Percentiles rank a stretch among this genome's conserved stretches.
Evolutionary conservation across 2,888 invertebrate species (phyloP).

Genomic region (Ypsolopha sequella): DNA sequence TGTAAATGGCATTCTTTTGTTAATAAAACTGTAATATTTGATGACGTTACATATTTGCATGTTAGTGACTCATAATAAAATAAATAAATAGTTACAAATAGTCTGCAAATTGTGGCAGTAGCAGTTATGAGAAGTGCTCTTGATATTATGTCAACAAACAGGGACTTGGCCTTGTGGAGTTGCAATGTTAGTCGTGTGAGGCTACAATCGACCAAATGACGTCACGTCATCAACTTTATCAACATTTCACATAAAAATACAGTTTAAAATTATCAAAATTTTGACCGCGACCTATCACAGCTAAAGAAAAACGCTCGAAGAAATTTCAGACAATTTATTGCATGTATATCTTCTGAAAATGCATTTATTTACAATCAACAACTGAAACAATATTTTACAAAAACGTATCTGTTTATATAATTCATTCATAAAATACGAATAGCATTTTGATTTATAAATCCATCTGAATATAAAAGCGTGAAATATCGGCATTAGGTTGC

Average conservation of each 20-base stretch:
- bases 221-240: constrained; percentile 68
- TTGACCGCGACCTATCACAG: constrained; percentile 26
- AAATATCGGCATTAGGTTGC: constrained; percentile 45
- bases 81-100: constrained; percentile 68
- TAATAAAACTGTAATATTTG: constrained; percentile 33
- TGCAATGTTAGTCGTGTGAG: constrained; percentile 67
- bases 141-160: constrained; percentile 59
- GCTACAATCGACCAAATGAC: constrained; percentile 54
- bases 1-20: constrained; percentile 53
- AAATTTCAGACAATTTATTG: constrained; percentile 68
- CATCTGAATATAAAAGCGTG: constrained; percentile 49
- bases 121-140: constrained; percentile 67
- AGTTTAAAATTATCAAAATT: not conserved
- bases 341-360: constrained; percentile 64
- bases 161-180: constrained; percentile 72
- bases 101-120: constrained; percentile 63
- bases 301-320: constrained; percentile 44
- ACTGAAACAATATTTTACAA: constrained; percentile 60
- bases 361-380: constrained; percentile 68
- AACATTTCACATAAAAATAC: constrained; percentile 1
- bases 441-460: constrained; percentile 48
- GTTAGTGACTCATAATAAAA: constrained; percentile 70
- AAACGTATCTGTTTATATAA: constrained; percentile 34
- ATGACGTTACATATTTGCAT: constrained; percentile 69
- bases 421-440: constrained; percentile 45